Evolutionary conservation across 2,888 invertebrate genomes (phyloP).

Genomic region (Morpho helenor): DNA sequence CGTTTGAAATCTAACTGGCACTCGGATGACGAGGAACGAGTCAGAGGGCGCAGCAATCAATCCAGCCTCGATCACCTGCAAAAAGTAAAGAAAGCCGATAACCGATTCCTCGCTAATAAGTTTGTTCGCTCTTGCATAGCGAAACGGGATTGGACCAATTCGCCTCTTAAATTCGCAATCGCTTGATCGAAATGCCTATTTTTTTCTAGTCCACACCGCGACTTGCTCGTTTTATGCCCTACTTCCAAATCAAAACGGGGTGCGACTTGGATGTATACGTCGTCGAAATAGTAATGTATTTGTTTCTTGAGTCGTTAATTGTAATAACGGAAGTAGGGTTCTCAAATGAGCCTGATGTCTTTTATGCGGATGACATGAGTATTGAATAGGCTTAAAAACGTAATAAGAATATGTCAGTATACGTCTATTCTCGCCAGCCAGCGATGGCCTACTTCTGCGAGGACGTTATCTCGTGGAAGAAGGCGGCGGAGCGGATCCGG

Average conservation of each 20-base stretch:
- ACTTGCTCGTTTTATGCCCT: slow-evolving; percentile 25
- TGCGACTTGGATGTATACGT: background rate
- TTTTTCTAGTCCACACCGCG: slow-evolving; percentile 25
- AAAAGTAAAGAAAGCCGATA: slow-evolving; percentile 66
- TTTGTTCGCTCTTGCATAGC: slow-evolving; percentile 66
- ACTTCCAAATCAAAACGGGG: slow-evolving; percentile 15
- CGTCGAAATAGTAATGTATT: too few relatives aligned
- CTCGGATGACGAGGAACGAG: slow-evolving; percentile 47
- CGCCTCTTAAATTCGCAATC: slow-evolving; percentile 59
- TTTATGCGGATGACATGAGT: too few relatives aligned
- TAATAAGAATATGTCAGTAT: too few relatives aligned
- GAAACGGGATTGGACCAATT: slow-evolving; percentile 65
- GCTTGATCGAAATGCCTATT: slow-evolving; percentile 40
- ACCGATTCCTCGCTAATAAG: slow-evolving; percentile 41
- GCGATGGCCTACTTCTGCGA: too few relatives aligned
- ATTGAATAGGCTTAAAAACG: too few relatives aligned
- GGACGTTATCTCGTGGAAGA: too few relatives aligned
- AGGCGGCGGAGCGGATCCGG: too few relatives aligned
- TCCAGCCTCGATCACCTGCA: slow-evolving; percentile 54
- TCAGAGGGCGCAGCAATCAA: slow-evolving; percentile 56
- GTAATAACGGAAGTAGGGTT: too few relatives aligned
- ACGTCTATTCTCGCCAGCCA: too few relatives aligned
- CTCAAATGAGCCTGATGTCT: too few relatives aligned
- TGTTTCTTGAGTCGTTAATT: too few relatives aligned
- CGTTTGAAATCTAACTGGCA: slow-evolving; percentile 15